Evolutionary conservation across 2,113 vertebrate genomes (phyloP).

Genomic region (Elephantulus edwardii): DNA sequence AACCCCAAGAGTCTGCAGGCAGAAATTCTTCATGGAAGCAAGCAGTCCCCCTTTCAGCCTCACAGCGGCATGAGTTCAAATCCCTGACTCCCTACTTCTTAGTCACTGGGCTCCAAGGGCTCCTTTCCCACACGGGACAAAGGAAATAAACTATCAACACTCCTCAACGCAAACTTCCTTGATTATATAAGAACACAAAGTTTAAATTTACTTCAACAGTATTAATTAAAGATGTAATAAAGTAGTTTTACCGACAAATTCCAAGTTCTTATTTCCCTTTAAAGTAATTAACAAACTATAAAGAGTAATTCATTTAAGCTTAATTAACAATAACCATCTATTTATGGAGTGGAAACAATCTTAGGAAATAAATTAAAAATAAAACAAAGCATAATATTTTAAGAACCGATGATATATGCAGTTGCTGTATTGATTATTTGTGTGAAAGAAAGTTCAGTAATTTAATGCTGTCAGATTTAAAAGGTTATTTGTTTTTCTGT

Average conservation of each 20-base stretch:
- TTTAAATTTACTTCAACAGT: constrained; percentile 19
- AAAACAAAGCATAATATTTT: not conserved
- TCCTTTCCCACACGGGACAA: not conserved
- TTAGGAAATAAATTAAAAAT: constrained; percentile 31
- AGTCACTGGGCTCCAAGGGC: not conserved
- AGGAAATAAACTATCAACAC: not conserved
- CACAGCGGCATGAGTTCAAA: too few species aligned
- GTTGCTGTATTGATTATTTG: not conserved
- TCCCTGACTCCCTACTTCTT: too few species aligned
- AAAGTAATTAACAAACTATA: not conserved
- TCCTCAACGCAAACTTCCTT: not conserved
- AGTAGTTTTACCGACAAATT: not conserved
- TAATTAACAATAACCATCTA: constrained; percentile 2
- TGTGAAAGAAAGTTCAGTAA: constrained; percentile 39
- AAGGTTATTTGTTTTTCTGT: not conserved
- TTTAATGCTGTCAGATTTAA: not conserved
- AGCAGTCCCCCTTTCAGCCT: too few species aligned
- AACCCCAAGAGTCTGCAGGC: too few species aligned
- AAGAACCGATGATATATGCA: not conserved
- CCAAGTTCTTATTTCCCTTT: not conserved
- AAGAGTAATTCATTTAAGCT: not conserved
- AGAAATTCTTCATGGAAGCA: too few species aligned
- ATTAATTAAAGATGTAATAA: not conserved
- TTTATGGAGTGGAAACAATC: not conserved
- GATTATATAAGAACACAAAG: not conserved